Conservation (phyloP, 2,113 vertebrate species). For the Hippocampus guttulatus region DNA sequence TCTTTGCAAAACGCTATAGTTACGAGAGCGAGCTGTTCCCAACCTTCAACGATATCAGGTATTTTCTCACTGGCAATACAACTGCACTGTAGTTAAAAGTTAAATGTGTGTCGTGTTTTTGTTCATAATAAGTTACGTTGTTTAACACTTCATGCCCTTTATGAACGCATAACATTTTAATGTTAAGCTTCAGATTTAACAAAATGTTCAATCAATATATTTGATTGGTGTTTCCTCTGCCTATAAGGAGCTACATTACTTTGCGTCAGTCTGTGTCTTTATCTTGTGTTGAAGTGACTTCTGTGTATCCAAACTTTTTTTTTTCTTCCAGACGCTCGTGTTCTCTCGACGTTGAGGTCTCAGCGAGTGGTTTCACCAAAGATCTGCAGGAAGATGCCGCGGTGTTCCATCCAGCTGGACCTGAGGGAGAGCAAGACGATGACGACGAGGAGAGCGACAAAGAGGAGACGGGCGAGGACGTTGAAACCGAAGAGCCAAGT, state of each 20-base stretch:
- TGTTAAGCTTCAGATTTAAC: too few species aligned
- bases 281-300: background rate
- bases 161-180: too few species aligned
- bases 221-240: background rate
- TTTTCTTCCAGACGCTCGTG: slow-evolving; percentile 71
- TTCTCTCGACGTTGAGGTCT: slow-evolving; percentile 85
- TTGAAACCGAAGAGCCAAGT: slow-evolving; percentile 18
- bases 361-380: slow-evolving; percentile 88
- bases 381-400: slow-evolving; percentile 80
- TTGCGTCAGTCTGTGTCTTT: background rate
- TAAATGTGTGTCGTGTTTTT: background rate
- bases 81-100: background rate
- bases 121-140: background rate
- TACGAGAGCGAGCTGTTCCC: slow-evolving; percentile 95
- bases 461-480: slow-evolving; percentile 30
- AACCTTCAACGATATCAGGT: slow-evolving; percentile 87
- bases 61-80: slow-evolving; percentile 4
- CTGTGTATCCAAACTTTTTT: background rate
- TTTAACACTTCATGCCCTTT: too few species aligned
- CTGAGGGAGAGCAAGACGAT: slow-evolving; percentile 59
- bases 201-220: too few species aligned
- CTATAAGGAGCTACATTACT: background rate
- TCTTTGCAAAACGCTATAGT: slow-evolving; percentile 84
- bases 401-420: slow-evolving; percentile 75
- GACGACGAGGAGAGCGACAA: slow-evolving; percentile 40